These are phyloP conservation scores for Podilymbus podiceps DNA, from an alignment of 2,113 vertebrate species.

Conservation along the genomic window DNA sequence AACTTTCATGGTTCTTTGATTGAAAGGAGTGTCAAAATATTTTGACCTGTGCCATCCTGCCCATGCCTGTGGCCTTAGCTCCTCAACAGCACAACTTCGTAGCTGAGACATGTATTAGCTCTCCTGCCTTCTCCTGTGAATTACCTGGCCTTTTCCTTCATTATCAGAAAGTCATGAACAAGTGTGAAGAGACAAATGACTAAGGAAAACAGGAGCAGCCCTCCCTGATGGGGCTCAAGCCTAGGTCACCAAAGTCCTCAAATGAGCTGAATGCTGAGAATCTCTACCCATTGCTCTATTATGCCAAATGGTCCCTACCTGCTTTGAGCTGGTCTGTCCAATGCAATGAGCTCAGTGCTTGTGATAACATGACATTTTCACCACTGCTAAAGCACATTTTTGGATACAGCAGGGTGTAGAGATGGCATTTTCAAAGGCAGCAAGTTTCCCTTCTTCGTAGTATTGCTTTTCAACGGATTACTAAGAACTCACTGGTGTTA, in stretches of 20 bases:
- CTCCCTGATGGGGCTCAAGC: background rate
- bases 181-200: background rate
- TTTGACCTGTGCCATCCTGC: background rate
- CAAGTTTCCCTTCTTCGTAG: background rate
- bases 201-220: background rate
- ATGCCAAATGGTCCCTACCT: background rate
- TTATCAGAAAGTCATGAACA: background rate
- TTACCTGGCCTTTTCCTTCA: background rate
- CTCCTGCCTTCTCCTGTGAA: background rate
- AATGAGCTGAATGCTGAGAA: background rate
- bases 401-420: background rate
- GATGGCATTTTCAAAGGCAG: constrained; percentile 7
- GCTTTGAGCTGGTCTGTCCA: background rate
- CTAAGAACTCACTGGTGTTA: background rate
- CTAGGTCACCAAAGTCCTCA: background rate
- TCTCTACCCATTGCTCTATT: background rate
- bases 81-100: background rate
- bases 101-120: background rate
- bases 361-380: background rate
- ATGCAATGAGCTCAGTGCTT: background rate
- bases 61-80: background rate
- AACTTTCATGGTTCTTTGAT: background rate
- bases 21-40: background rate
- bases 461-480: constrained; percentile 17
- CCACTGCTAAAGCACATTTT: background rate